Percentiles rank a stretch among this genome's conserved stretches.
phyloP scores from a whole-genome alignment of 2,797 vertebrate species.

The Podargus strigoides region DNA sequence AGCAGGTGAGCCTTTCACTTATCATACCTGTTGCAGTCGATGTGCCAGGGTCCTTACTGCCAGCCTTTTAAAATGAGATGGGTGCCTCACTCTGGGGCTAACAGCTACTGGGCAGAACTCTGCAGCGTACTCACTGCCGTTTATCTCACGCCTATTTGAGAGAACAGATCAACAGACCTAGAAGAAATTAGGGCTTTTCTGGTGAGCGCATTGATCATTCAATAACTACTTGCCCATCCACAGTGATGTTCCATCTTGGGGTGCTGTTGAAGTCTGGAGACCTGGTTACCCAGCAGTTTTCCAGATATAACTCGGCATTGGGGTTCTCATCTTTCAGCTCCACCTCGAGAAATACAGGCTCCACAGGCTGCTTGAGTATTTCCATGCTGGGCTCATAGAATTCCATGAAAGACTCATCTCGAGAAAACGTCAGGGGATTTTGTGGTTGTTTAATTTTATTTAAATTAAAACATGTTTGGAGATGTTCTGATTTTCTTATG shows the following conservation, averaged over 20 bases:
- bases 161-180: not conserved
- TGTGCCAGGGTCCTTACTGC: not conserved
- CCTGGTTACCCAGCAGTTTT: slow-evolving; percentile 45
- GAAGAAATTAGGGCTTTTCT: not conserved
- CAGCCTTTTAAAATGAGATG: slow-evolving; percentile 42
- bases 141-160: slow-evolving; percentile 17
- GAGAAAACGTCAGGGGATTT: not conserved
- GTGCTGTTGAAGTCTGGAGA: slow-evolving; percentile 1
- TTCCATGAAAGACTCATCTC: slow-evolving; percentile 35
- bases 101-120: not conserved
- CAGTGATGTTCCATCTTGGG: slow-evolving; percentile 38
- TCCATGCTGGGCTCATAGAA: not conserved
- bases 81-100: slow-evolving; percentile 1
- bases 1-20: not conserved
- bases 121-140: not conserved
- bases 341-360: slow-evolving; percentile 42
- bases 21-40: not conserved
- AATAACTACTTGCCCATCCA: slow-evolving; percentile 33
- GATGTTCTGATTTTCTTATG: not conserved
- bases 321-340: slow-evolving; percentile 15
- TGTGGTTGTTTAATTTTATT: not conserved
- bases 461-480: not conserved
- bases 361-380: not conserved
- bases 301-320: not conserved
- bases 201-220: not conserved